Evolutionary conservation across 2,113 vertebrate species (phyloP).

Genomic region (Alectura lathami): DNA sequence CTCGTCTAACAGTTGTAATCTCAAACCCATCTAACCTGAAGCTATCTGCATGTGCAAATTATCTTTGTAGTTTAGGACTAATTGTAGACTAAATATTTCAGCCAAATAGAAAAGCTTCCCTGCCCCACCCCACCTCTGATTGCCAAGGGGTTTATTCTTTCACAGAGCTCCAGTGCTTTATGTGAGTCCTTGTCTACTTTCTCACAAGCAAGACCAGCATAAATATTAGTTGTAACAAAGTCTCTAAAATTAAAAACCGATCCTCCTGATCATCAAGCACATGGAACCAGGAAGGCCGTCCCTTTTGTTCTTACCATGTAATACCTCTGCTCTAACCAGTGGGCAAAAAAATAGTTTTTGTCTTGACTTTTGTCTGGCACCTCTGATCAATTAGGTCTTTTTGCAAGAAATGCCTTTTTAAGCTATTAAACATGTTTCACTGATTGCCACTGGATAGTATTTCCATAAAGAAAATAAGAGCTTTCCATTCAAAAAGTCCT

Average conservation of each 20-base stretch:
- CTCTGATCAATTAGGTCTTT: neutral
- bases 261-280: too few relatives aligned
- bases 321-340: neutral
- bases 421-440: neutral
- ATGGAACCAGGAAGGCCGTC: neutral
- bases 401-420: neutral
- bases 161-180: neutral
- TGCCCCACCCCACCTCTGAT: neutral
- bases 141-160: neutral
- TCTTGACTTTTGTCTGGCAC: neutral
- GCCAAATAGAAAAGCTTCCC: neutral
- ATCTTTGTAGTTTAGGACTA: neutral
- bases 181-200: neutral
- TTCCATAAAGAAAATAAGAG: neutral
- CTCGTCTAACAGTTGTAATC: neutral
- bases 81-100: neutral
- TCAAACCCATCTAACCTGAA: neutral
- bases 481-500: neutral
- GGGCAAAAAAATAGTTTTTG: neutral
- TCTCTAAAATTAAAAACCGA: neutral
- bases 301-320: neutral
- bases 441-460: neutral
- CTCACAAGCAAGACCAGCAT: neutral
- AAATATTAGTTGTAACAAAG: neutral
- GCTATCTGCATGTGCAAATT: neutral